Evolutionary conservation across 2,797 vertebrate species (phyloP), one percentile per base, ranked within the genome.

Genomic region (Dendrocincla fuliginosa): DNA sequence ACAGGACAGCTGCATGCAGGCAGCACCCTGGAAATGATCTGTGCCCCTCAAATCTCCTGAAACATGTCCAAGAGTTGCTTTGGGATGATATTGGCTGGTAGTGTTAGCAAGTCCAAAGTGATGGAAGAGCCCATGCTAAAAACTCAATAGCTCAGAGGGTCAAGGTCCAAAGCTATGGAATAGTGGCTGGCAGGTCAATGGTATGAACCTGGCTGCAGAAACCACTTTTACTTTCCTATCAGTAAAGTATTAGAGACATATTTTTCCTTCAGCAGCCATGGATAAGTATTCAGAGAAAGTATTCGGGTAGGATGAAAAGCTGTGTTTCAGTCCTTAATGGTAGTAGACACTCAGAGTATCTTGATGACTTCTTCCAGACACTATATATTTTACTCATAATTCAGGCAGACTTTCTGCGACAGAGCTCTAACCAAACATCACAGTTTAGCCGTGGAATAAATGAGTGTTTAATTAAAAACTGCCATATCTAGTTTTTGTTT

Each of bases 381-480:
- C n/a, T 42, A 20, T 73, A 39, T 94, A 95, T 96, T 92, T 91
- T 83, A 82, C 28, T 83, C 56, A 84, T 24, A 47, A 57, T 93
- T 95, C 44, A 95, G 92, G 46, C 52, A 90, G 67, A 52, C 57
- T 85, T 94, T 90, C 85, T 57, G 46, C 78, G 68, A 59, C 50
- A 92, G 91, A 96, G 59, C 67, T 92, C 64, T 94, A 96, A 95
- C 53, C 55, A 92, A 96, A 91, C 65, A 78, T 93, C 68, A 86
- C 53, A 90, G 55, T 95, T 96, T 65, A 74, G 46, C 91, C 71
- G 94, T 33, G n/a, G 93, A 96, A 95, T 91, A 84, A 94, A 86
- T 23, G 35, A 95, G 53, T 81, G 67, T 70, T 97, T 96, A 69
- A 92, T 93, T 96, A 77, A 97, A 97, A 93, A 53, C 28, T 91